Base-by-base conservation (phyloP, 1,140 invertebrate genomes). In the Chrysopa pallens region DNA sequence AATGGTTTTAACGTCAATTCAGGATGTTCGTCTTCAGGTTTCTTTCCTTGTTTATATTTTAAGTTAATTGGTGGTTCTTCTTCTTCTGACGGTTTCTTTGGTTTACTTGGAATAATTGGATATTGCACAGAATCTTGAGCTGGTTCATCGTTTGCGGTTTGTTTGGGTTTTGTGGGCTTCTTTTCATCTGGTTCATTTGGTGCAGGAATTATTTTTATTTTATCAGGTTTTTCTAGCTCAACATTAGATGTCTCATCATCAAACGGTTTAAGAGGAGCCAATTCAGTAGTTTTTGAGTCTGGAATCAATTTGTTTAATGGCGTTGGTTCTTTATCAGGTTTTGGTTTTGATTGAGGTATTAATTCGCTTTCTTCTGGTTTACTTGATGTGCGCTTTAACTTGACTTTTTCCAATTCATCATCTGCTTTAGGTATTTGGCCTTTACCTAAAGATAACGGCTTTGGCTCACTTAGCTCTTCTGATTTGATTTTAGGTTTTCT, bases 11-110 rank as follows among this genome's bases (percentile, higher is more conserved):
- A 47, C 38, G 48, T 68, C 15, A 74, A 61, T 47, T 63, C 48
- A 48, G 69, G 66, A 1, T 60, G 59, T 38, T 61, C 55, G 40
- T 74, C 68, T 51, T 71, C 67, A 3, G 68, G 64, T 49, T 62
- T 62, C 23, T 69, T 57, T 46, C 56, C 58, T 42, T 57, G 47
- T 14, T 71, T 68, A 46, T 66, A 73, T 48, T 65, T 68, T 45
- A 75, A 74, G 50, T 69, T 72, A 6, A 76, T 52, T 36, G 69
- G 59, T 8, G 63, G 60, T 50, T 71, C 60, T 50, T 69, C 60
- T 36, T 63, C 53, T 42, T 61, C 55, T 49, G 68, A 60, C 14
- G 52, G 38, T 23, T 61, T 52, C 50, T 72, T 68, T 2, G 71
- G 69, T 43, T 57, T 53, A 3, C 70, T 69, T 14, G 63, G 62